Base-by-base conservation (phyloP, 92 coral and sea anemone species). In the Siderastrea radians region DNA sequence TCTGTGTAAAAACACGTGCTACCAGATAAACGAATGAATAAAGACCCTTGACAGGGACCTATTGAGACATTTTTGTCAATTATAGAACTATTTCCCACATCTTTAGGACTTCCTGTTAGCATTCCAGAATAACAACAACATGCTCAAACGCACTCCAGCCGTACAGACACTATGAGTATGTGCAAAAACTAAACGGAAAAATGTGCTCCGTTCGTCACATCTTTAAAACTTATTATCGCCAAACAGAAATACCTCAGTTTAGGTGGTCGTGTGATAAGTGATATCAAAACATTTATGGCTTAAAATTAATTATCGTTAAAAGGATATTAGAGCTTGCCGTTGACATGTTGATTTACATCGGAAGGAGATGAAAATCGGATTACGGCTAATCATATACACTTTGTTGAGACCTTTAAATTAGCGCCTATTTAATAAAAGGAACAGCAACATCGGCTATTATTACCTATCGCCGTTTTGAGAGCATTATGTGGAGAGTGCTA, bases 281-380 rank as follows among this genome's bases (percentile, higher is more conserved):
- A 46, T n/a, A 82, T 69, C 53, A 12, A 43, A 52, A 19, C 49
- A 16, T 26, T 44, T 12, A 8, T 59, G 48, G 73, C 19, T 68
- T 44, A 6, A 44, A 1, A 14, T 47, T 62, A 82, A 68, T 82
- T 69, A 70, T n/a, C 65, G 64, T 10, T 82, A 58, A 82, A 82
- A 70, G 86, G 68, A 47, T 68, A 68, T 47, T 15, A 45, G 46
- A 55, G 54, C 48, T 8, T 48, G 53, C 78, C 78, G 86, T 44
- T 82, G 78, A 82, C 47, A 71, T 69, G 68, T 82, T 70, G 86
- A 69, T 70, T 38, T 48, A 78, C 44, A 3, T 12, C 51, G 58
- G 51, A 19, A 55, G 45, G 38, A 82, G 69, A 69, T 82, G 86
- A 46, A 70, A 71, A 82, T 82, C 43, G 78, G 78, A 82, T 82